A percentile compares a stretch with the other conserved stretches of the same genome.
Conservation (phyloP, 1,140 invertebrate species). For the Hirudo medicinalis region DNA sequence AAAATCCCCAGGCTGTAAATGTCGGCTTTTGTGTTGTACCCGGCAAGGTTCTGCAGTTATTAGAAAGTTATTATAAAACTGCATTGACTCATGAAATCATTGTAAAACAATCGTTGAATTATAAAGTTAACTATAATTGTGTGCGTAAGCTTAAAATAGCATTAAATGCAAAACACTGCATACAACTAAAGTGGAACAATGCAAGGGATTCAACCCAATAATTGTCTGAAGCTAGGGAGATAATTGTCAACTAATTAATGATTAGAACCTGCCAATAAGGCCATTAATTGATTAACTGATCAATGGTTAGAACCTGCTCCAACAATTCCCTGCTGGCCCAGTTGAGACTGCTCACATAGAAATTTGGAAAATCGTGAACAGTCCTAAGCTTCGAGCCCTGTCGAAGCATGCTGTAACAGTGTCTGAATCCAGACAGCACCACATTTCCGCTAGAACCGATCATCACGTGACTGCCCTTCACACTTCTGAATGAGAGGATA, state of each 20-base stretch:
- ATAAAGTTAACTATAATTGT: neutral
- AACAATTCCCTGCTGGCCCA: conserved; percentile 82
- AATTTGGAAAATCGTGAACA: conserved; percentile 60
- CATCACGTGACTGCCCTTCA: conserved; percentile 69
- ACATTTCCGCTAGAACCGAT: conserved; percentile 56
- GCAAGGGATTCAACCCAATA: neutral
- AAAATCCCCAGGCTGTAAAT: conserved; percentile 77
- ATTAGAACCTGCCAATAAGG: too few relatives aligned
- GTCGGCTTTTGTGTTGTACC: conserved; percentile 76
- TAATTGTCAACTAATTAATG: conserved; percentile 1
- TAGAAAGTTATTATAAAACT: conserved; percentile 12
- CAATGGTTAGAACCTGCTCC: conserved; percentile 51
- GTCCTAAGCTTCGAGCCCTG: conserved; percentile 54
- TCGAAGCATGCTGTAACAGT: conserved; percentile 56
- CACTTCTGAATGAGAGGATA: conserved; percentile 48
- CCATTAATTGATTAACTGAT: too few relatives aligned
- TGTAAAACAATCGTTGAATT: too few relatives aligned
- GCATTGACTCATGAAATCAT: too few relatives aligned
- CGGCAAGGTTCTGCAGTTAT: conserved; percentile 57
- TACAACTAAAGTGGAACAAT: neutral
- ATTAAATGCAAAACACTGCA: too few relatives aligned
- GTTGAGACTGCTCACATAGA: conserved; percentile 57
- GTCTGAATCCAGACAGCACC: conserved; percentile 60
- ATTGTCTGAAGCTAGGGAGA: neutral
- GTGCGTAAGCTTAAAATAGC: too few relatives aligned